Conservation (phyloP, 2,888 invertebrate species). For the Platycheirus albimanus region DNA sequence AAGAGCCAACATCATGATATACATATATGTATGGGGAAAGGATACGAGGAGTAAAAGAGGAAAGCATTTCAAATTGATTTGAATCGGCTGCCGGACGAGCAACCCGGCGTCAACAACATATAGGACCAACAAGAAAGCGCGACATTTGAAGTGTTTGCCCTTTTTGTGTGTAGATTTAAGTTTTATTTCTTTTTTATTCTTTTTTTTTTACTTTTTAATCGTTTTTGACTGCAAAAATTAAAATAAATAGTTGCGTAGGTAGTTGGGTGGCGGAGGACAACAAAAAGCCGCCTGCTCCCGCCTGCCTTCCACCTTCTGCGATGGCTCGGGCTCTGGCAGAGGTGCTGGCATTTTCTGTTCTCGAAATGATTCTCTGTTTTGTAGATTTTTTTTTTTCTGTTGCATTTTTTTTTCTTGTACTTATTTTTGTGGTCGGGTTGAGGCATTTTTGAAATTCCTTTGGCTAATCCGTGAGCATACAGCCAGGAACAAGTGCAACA, state of each 20-base stretch:
- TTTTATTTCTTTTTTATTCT: constrained; percentile 15
- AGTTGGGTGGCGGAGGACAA: constrained; percentile 64
- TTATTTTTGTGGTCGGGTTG: constrained; percentile 58
- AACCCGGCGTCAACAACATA: constrained; percentile 63
- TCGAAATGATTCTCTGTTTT: constrained; percentile 61
- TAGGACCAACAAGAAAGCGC: constrained; percentile 44
- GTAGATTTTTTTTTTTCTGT: constrained; percentile 4
- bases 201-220: constrained; percentile 2
- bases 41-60: constrained; percentile 42
- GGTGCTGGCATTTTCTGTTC: constrained; percentile 70
- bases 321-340: constrained; percentile 28
- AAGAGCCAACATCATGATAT: background rate
- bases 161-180: constrained; percentile 51
- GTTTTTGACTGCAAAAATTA: constrained; percentile 62
- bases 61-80: constrained; percentile 68
- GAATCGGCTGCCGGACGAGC: constrained; percentile 69
- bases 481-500: constrained; percentile 66
- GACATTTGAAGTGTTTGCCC: constrained; percentile 68
- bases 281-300: constrained; percentile 55
- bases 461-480: constrained; percentile 63
- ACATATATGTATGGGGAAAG: too few species aligned
- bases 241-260: constrained; percentile 71
- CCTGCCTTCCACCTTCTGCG: too few species aligned
- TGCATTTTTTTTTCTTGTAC: constrained; percentile 32
- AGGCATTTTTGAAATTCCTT: constrained; percentile 73